These are phyloP conservation scores for Euphonia xanthogaster DNA, from an alignment of 2,797 vertebrate species.

Conservation along the genomic window DNA sequence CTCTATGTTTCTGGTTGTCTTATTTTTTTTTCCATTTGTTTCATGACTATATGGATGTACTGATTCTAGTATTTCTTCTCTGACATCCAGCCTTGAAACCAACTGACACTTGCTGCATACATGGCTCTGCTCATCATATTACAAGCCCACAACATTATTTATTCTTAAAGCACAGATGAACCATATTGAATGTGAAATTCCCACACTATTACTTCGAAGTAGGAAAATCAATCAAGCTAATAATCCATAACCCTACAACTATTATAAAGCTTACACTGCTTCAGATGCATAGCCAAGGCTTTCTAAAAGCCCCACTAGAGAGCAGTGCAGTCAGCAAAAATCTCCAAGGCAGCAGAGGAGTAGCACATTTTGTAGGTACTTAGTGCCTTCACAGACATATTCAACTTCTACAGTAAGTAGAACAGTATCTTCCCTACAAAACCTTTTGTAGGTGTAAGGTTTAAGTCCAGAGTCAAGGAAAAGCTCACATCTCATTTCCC, in stretches of 20 bases:
- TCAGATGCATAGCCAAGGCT: neutral
- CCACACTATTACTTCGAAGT: neutral
- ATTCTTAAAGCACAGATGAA: neutral
- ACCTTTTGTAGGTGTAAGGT: neutral
- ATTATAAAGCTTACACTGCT: neutral
- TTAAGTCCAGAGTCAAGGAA: neutral
- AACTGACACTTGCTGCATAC: neutral
- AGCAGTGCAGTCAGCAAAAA: neutral
- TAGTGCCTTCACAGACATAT: neutral
- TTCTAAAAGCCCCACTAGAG: neutral
- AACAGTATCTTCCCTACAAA: neutral
- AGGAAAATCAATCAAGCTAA: neutral
- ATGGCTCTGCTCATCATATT: neutral
- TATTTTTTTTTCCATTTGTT: neutral
- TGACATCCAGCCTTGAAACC: neutral
- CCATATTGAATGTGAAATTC: neutral
- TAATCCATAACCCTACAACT: neutral
- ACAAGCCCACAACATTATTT: neutral
- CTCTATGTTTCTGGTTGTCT: neutral
- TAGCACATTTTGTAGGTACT: neutral
- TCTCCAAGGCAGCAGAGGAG: neutral
- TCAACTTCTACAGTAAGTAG: neutral
- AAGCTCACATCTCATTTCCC: neutral
- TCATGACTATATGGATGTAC: neutral
- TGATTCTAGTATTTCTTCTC: neutral